Conservation (phyloP, 64 coral and sea anemone species). For the Montipora capricornis region DNA sequence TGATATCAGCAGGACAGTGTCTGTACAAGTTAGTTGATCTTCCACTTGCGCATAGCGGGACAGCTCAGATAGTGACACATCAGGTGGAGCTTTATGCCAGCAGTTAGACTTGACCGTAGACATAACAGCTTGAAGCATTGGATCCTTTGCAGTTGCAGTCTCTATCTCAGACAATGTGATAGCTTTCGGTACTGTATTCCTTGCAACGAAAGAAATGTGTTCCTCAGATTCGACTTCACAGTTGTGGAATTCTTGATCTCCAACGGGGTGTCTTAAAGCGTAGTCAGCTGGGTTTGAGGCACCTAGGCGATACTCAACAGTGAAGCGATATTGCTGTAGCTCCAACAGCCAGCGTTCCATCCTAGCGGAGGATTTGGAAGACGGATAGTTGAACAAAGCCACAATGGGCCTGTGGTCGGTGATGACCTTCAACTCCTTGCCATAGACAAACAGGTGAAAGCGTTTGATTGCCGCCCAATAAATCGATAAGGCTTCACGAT, state of each 20-base stretch:
- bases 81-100: constrained; percentile 54
- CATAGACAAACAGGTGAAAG: constrained; percentile 4
- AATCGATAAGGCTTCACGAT: too few relatives aligned
- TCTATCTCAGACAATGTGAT: constrained; percentile 10
- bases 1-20: constrained; percentile 43
- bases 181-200: background rate
- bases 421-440: background rate
- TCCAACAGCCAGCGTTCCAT: constrained; percentile 11
- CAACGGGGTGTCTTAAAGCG: background rate
- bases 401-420: background rate
- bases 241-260: background rate
- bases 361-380: background rate
- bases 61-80: constrained; percentile 33
- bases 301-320: background rate
- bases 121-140: background rate
- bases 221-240: background rate
- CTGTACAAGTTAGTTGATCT: background rate
- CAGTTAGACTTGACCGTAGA: constrained; percentile 41
- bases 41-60: constrained; percentile 55
- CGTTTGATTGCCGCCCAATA: too few relatives aligned
- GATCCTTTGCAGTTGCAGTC: constrained; percentile 59
- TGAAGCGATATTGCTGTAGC: background rate
- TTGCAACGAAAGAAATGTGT: background rate
- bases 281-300: background rate
- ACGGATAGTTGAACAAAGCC: background rate